Evolutionary conservation across 2,888 invertebrate genomes (phyloP), one percentile per base, ranked within the genome.

Genomic region (Zootermopsis nevadensis): DNA sequence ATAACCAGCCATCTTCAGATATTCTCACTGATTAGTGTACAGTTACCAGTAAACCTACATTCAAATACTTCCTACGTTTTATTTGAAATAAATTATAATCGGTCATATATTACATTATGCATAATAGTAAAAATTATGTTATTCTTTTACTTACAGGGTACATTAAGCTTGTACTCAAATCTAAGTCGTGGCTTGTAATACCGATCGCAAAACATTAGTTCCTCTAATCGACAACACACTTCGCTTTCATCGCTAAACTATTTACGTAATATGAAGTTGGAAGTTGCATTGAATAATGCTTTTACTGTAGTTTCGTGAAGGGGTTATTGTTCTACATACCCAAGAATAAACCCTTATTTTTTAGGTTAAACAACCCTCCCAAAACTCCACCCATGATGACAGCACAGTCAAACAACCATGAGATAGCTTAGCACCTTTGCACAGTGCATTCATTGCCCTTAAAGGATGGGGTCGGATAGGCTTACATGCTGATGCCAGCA

Each of bases 361-460:
- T 74, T 74, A 79, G 66, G 35, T 66, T 77, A 79, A 79, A 79
- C 79, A 79, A 60, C 66, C 79, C 79, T 79, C 79, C 79, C 79
- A 66, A 35, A 66, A 66, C 79, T n/a, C 79, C 79, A 35, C 79
- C 79, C 79, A 66, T 60, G 35, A 74, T 66, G 79, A 60, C 48
- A 66, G 79, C 24, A 79, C 48, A 66, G 60, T 33, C 60, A 79
- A 79, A 79, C 79, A 79, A 60, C 79, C 79, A 79, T 66, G 79
- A 79, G 79, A 79, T 79, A 79, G 79, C 35, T 79, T 79, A 38
- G 79, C 79, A 79, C 79, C 79, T 79, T 35, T 35, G 31, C 79
- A 79, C 33, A 35, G 66, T 79, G 66, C 79, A 27, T n/a, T 79
- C 24, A 38, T n/a, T 42, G 38, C 7, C 38, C 74, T 8, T 33